A percentile compares a stretch with the other conserved stretches of the same genome.
phyloP scores from a whole-genome alignment of 2,113 vertebrate genomes.

The Calidris pygmaea region DNA sequence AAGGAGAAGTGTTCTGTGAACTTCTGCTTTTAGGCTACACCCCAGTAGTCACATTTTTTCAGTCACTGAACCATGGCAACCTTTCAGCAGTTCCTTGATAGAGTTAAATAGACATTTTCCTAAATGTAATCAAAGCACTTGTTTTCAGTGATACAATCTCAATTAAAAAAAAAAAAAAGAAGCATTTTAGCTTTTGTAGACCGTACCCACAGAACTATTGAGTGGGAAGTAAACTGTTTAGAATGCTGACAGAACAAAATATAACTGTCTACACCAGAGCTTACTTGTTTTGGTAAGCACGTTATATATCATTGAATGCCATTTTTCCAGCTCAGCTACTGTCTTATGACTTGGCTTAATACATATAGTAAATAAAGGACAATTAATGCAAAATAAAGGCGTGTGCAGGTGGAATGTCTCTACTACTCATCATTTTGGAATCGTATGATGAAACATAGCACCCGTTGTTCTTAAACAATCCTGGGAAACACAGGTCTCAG shows the following conservation, averaged over 20 bases:
- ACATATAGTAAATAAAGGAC: neutral
- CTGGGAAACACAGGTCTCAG: neutral
- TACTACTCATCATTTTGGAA: neutral
- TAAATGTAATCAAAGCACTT: neutral
- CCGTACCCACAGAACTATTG: neutral
- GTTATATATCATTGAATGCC: neutral
- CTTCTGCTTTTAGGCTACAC: neutral
- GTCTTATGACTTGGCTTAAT: neutral
- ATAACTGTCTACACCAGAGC: accelerated
- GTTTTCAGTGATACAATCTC: neutral
- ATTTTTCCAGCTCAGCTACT: neutral
- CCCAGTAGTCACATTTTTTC: neutral
- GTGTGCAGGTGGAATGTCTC: neutral
- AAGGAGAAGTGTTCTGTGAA: neutral
- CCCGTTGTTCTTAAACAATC: neutral
- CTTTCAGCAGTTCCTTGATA: constrained; percentile 1
- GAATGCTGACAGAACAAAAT: neutral
- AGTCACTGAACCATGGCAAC: neutral
- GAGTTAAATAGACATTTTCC: neutral
- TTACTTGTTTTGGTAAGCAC: neutral
- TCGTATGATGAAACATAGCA: neutral
- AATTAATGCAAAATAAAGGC: neutral
- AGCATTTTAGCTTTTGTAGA: neutral
- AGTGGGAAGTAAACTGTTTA: neutral
- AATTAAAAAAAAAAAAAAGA: neutral